Evolutionary conservation across 2,888 invertebrate genomes (phyloP).

Genomic region (Apodemia mormo): DNA sequence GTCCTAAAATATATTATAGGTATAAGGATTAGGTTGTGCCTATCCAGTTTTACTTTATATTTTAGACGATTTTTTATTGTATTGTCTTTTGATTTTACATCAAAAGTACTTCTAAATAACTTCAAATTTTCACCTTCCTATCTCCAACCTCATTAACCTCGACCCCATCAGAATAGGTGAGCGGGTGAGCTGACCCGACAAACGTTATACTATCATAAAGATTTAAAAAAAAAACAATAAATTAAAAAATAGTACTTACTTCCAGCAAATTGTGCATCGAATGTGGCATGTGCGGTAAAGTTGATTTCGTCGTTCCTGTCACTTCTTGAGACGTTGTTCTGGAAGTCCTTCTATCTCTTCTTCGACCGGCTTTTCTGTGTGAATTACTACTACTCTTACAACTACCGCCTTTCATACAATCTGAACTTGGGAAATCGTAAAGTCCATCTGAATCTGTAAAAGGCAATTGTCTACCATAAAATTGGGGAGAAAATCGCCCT

Average conservation of each 20-base stretch:
- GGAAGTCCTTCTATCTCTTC: slow-evolving; percentile 83
- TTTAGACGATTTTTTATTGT: no score
- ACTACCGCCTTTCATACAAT: slow-evolving; percentile 82
- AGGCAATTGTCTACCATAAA: slow-evolving; percentile 86
- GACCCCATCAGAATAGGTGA: no score
- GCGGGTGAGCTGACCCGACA: no score
- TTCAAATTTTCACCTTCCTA: no score
- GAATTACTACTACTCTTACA: slow-evolving; percentile 72
- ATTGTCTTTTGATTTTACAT: no score
- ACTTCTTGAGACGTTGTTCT: slow-evolving; percentile 74
- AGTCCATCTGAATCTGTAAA: slow-evolving; percentile 91
- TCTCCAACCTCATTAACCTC: no score
- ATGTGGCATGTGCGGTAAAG: slow-evolving; percentile 77
- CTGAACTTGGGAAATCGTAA: slow-evolving; percentile 90
- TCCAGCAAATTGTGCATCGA: slow-evolving; percentile 83
- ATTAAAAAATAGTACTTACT: slow-evolving; percentile 52
- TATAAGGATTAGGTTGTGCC: no score
- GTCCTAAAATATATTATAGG: no score
- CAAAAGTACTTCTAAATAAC: no score
- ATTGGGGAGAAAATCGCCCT: slow-evolving; percentile 86
- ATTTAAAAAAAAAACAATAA: no score
- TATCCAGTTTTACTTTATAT: no score
- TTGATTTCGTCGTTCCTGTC: slow-evolving; percentile 76
- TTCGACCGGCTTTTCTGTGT: slow-evolving; percentile 83
- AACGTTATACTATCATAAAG: no score